Percentiles rank a stretch among this genome's conserved stretches.
Evolutionary conservation across 1,140 invertebrate species (phyloP).

Genomic region (Halyomorpha halys): DNA sequence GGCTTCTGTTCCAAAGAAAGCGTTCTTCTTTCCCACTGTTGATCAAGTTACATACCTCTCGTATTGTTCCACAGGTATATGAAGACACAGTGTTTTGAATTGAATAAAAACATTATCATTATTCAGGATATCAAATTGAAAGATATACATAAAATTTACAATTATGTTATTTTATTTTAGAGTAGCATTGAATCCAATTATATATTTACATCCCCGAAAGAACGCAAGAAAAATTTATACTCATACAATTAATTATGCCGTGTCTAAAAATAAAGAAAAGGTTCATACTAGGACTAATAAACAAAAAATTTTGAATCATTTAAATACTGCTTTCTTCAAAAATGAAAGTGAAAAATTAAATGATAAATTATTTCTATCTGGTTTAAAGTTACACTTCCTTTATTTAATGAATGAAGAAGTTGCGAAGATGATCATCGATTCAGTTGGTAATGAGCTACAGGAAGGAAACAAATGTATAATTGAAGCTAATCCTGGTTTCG

Average conservation of each 20-base stretch:
- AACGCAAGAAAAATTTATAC: no score
- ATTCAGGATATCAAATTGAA: not conserved
- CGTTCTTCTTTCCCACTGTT: slow-evolving; percentile 52
- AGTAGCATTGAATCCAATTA: no score
- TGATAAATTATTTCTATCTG: not conserved
- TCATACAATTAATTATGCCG: no score
- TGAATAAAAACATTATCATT: not conserved
- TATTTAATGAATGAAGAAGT: slow-evolving; percentile 16
- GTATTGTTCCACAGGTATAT: slow-evolving; percentile 45
- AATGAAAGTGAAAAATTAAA: no score
- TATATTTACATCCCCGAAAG: no score
- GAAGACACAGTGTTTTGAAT: slow-evolving; percentile 1
- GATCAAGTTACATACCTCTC: slow-evolving; percentile 48
- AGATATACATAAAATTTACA: not conserved
- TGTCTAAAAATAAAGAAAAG: no score
- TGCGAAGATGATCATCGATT: slow-evolving; percentile 12
- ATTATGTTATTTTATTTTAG: not conserved
- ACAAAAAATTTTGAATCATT: no score
- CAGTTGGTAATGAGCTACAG: slow-evolving; percentile 4
- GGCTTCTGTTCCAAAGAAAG: slow-evolving; percentile 37
- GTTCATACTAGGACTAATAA: no score
- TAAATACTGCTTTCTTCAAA: no score
- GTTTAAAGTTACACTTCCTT: not conserved
- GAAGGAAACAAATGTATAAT: slow-evolving; percentile 9
- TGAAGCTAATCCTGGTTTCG: slow-evolving; percentile 24